Evolutionary conservation across 2,888 invertebrate species (phyloP), one percentile per base, ranked within the genome.

Genomic region (Eudemis profundana): DNA sequence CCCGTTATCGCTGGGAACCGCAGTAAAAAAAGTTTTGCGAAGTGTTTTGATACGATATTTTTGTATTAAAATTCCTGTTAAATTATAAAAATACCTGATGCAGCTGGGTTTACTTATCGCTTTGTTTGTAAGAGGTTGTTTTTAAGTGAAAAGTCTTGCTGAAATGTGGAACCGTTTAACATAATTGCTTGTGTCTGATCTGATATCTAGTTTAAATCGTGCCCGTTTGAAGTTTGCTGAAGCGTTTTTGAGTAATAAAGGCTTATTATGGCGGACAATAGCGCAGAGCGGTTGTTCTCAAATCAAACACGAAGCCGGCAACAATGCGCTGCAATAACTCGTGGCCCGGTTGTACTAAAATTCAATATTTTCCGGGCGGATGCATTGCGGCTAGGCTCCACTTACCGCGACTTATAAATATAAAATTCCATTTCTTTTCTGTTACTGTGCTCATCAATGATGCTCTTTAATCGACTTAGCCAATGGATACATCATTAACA

Each of bases 1-100:
- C 71, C 79, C 79, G 84, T 89, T 91, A 91, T 90, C 91, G 83
- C 73, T 74, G 77, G 76, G 78, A 79, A 81, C 78, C 80, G 74
- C 76, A 60, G 38, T 59, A 75, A 82, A 85, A 87, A 84, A 84
- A 78, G 75, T 77, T 79, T 77, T 72, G 82, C 83, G 71, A 76
- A 76, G 71, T 72, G 64, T 77, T 71, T 77, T 76, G 76, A 76
- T 69, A 72, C 66, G 68, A 68, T 77, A 81, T 83, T 81, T 86
- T 87, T 85, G 84, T 85, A 84, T 87, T 86, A 81, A 85, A 85
- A 86, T 86, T 78, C 75, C 71, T 69, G 64, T 64, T 70, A 73
- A 56, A 73, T 70, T 71, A 67, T 72, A 68, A 71, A 68, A 68
- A 69, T 63, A 38, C 53, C 53, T 67, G 40, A 44, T 63, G 61